These are phyloP conservation scores for Euzophera pinguis DNA, from an alignment of 2,888 invertebrate genomes.

Conservation along the genomic window DNA sequence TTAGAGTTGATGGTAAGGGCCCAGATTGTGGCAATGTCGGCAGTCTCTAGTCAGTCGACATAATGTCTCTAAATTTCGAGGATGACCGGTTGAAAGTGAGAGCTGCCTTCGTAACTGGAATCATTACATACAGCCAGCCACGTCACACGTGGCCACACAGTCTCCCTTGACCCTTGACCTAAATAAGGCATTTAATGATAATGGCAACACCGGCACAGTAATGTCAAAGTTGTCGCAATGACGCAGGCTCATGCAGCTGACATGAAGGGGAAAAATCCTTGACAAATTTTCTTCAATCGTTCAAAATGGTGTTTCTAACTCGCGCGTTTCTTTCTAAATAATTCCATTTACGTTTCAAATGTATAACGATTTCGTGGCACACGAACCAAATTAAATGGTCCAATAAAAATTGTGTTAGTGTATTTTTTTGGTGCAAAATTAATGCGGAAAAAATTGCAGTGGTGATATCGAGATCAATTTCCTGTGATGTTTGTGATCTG, in stretches of 20 bases:
- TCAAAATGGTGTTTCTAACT: constrained; percentile 74
- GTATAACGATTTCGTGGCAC: constrained; percentile 38
- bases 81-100: no score
- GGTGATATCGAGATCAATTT: constrained; percentile 52
- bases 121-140: no score
- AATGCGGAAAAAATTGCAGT: constrained; percentile 32
- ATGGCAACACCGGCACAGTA: constrained; percentile 25
- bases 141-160: no score
- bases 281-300: constrained; percentile 67
- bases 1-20: no score
- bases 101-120: no score
- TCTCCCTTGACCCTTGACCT: no score
- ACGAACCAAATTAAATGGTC: constrained; percentile 28
- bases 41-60: no score
- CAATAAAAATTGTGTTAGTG: constrained; percentile 26
- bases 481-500: constrained; percentile 63
- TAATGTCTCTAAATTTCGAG: no score
- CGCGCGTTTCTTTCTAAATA: constrained; percentile 68
- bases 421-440: constrained; percentile 30
- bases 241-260: constrained; percentile 49
- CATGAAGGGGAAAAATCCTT: constrained; percentile 60
- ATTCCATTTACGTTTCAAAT: constrained; percentile 52
- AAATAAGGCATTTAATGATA: not conserved
- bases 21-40: no score
- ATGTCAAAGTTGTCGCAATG: constrained; percentile 64